These are phyloP conservation scores for Oryzias javanicus DNA, from an alignment of 2,113 vertebrate genomes.

Conservation along the genomic window DNA sequence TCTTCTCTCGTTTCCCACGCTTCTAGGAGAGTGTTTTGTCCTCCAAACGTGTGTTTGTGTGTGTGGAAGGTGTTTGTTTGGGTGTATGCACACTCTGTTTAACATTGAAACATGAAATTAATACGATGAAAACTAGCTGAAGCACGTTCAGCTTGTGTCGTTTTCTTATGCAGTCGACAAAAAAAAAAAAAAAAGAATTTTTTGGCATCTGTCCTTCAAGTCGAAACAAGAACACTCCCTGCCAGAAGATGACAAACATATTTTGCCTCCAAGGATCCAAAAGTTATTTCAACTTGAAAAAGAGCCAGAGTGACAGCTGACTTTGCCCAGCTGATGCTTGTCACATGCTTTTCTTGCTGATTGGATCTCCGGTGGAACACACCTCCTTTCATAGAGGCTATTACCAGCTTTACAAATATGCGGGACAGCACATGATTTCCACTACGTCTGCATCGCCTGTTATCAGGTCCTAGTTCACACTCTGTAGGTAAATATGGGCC, in stretches of 20 bases:
- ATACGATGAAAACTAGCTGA: conserved; percentile 32
- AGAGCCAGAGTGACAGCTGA: conserved; percentile 1
- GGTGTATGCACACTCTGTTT: conserved; percentile 25
- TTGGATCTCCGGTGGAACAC: not conserved
- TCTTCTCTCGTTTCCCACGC: conserved; percentile 52
- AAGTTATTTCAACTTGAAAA: not conserved
- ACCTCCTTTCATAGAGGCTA: not conserved
- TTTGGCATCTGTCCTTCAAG: not conserved
- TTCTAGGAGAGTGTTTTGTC: not conserved
- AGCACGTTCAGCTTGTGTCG: conserved; percentile 32
- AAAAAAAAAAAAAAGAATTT: not conserved
- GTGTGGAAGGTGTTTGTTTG: conserved; percentile 28
- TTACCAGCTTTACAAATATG: not conserved
- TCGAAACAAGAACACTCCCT: not conserved
- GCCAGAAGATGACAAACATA: not conserved
- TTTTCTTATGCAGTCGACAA: not conserved
- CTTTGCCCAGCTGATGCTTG: conserved; percentile 7
- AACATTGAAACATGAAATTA: conserved; percentile 34
- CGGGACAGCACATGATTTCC: not conserved
- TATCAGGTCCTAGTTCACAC: not conserved
- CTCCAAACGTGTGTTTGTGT: conserved; percentile 7
- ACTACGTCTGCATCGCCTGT: not conserved
- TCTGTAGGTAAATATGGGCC: not conserved
- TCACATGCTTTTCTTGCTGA: conserved; percentile 8
- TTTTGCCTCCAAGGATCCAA: not conserved